A percentile compares a stretch with the other conserved stretches of the same genome.
Conservation (phyloP, 2,888 invertebrate genomes). For the Buathra laborator region DNA sequence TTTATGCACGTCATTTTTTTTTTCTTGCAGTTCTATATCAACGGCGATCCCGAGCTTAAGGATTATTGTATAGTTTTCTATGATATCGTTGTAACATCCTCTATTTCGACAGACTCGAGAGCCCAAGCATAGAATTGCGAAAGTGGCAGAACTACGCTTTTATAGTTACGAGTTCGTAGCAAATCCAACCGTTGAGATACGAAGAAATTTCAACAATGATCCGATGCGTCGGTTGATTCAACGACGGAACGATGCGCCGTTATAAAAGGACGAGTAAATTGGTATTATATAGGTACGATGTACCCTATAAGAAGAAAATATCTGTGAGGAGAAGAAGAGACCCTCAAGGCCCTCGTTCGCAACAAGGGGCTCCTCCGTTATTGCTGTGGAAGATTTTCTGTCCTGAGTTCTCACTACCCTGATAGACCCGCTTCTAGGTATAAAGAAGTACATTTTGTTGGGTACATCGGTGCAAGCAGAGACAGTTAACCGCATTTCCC, state of each 20-base stretch:
- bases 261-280: conserved; percentile 63
- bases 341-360: conserved; percentile 51
- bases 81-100: conserved; percentile 2
- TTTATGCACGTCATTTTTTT: neutral
- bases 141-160: conserved; percentile 15
- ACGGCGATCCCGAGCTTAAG: neutral
- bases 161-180: neutral
- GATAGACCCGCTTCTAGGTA: conserved; percentile 49
- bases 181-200: conserved; percentile 34
- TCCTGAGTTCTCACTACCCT: conserved; percentile 58
- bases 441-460: conserved; percentile 28
- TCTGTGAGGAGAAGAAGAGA: conserved; percentile 32
- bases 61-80: neutral
- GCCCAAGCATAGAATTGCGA: neutral
- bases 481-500: conserved; percentile 83
- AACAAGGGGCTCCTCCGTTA: conserved; percentile 26
- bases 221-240: conserved; percentile 54
- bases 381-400: conserved; percentile 46
- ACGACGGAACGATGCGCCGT: conserved; percentile 48
- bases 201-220: conserved; percentile 44
- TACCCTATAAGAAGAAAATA: conserved; percentile 52
- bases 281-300: conserved; percentile 54
- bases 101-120: neutral
- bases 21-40: neutral
- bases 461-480: conserved; percentile 64